phyloP scores from a whole-genome alignment of 2,113 vertebrate genomes.

The Istiophorus platypterus region DNA sequence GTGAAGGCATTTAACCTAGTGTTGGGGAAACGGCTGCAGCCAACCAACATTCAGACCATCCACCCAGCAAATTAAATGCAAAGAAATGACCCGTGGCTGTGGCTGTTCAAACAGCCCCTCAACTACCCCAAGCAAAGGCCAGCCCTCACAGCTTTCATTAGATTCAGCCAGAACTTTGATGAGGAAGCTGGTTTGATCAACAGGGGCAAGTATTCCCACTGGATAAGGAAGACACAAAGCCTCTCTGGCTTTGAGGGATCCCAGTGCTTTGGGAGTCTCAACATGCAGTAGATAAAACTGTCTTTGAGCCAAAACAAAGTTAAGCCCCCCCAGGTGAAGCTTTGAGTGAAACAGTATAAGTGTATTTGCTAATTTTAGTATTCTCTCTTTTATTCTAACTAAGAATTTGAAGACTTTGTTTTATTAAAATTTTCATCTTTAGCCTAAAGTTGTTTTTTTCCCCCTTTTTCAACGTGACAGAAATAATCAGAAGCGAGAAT shows the following conservation, averaged over 20 bases:
- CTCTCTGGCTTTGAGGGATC: conserved; percentile 1
- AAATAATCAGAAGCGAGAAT: no score
- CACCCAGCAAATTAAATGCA: conserved; percentile 59
- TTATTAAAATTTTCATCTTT: neutral
- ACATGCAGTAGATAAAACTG: conserved; percentile 5
- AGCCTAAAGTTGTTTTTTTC: neutral
- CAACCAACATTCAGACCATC: conserved; percentile 62
- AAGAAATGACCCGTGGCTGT: conserved; percentile 71
- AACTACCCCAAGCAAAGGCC: no score
- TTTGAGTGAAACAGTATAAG: neutral
- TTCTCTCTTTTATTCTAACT: no score
- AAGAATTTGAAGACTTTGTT: neutral
- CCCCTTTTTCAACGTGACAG: no score
- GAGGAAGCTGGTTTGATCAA: conserved; percentile 45
- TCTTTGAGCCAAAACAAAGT: neutral
- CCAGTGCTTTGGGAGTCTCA: neutral
- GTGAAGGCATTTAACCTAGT: conserved; percentile 48
- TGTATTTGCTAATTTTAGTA: no score
- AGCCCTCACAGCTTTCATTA: conserved; percentile 53
- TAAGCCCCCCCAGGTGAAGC: neutral
- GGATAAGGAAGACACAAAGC: conserved; percentile 4
- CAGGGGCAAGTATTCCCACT: conserved; percentile 12
- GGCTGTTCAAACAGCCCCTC: conserved; percentile 71
- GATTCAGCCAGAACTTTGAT: conserved; percentile 62
- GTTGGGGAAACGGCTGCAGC: conserved; percentile 64